Evolutionary conservation across 1,140 invertebrate genomes (phyloP).

Genomic region (Coelopa frigida): DNA sequence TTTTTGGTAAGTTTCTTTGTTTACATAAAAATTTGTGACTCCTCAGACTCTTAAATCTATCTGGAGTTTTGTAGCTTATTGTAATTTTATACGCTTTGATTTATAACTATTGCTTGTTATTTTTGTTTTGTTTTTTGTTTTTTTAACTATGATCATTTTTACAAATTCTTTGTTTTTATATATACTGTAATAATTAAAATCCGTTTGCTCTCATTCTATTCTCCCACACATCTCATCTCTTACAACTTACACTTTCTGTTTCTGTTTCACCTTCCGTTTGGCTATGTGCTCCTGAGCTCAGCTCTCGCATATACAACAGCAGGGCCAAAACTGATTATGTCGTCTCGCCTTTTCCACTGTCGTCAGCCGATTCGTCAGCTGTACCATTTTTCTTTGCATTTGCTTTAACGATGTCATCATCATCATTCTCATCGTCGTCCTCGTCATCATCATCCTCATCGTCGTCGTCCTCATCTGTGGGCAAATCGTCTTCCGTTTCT

Average conservation of each 20-base stretch:
- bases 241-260: background rate
- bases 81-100: too few relatives aligned
- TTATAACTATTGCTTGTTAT: too few relatives aligned
- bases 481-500: slow-evolving; percentile 68
- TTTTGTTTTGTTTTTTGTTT: too few relatives aligned
- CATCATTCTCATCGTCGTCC: slow-evolving; percentile 19
- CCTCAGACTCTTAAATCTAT: too few relatives aligned
- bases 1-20: too few relatives aligned
- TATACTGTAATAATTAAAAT: background rate
- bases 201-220: slow-evolving; percentile 5
- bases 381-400: slow-evolving; percentile 33
- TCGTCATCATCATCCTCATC: slow-evolving; percentile 60
- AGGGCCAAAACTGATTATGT: slow-evolving; percentile 25
- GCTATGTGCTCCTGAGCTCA: slow-evolving; percentile 6
- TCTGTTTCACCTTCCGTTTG: background rate
- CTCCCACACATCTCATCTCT: background rate
- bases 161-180: slow-evolving; percentile 3
- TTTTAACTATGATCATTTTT: slow-evolving; percentile 1
- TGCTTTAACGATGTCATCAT: slow-evolving; percentile 18
- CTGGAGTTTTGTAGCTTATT: too few relatives aligned
- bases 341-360: slow-evolving; percentile 43
- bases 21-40: too few relatives aligned
- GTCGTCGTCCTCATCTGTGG: slow-evolving; percentile 67
- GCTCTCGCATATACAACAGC: slow-evolving; percentile 7
- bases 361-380: slow-evolving; percentile 32